phyloP scores from a whole-genome alignment of 2,888 invertebrate genomes.

The Phalangium opilio region DNA sequence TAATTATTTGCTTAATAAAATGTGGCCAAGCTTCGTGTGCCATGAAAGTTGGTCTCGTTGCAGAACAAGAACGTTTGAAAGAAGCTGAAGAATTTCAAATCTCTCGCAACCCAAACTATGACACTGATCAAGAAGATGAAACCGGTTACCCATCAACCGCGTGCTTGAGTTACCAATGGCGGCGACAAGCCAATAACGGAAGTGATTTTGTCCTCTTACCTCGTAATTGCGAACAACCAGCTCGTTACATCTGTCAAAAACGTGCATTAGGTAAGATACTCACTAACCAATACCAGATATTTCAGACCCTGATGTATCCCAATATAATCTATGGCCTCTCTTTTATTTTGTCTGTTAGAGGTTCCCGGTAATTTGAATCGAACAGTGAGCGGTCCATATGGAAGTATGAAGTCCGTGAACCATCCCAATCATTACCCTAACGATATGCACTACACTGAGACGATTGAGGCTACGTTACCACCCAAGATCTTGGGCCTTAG shows the following conservation, averaged over 20 bases:
- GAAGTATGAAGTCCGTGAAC: constrained; percentile 49
- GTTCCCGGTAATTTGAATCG: constrained; percentile 14
- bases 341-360: constrained; percentile 7
- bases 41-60: too few species aligned
- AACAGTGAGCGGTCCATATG: constrained; percentile 32
- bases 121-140: too few species aligned
- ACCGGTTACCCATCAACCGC: too few species aligned
- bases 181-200: constrained; percentile 9
- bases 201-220: constrained; percentile 17
- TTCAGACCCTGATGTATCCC: too few species aligned
- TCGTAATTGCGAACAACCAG: constrained; percentile 18
- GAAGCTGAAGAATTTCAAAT: too few species aligned
- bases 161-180: constrained; percentile 48
- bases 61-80: too few species aligned
- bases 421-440: constrained; percentile 56
- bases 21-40: too few species aligned
- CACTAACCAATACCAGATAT: not conserved
- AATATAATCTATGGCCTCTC: not conserved
- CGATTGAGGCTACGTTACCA: constrained; percentile 46
- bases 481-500: constrained; percentile 46
- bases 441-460: constrained; percentile 52
- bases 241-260: constrained; percentile 24
- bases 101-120: too few species aligned
- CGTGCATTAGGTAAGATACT: constrained; percentile 20
- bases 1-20: too few species aligned